Evolutionary conservation across 1,140 invertebrate genomes (phyloP), one percentile per base, ranked within the genome.

Genomic region (Drosophila persimilis): DNA sequence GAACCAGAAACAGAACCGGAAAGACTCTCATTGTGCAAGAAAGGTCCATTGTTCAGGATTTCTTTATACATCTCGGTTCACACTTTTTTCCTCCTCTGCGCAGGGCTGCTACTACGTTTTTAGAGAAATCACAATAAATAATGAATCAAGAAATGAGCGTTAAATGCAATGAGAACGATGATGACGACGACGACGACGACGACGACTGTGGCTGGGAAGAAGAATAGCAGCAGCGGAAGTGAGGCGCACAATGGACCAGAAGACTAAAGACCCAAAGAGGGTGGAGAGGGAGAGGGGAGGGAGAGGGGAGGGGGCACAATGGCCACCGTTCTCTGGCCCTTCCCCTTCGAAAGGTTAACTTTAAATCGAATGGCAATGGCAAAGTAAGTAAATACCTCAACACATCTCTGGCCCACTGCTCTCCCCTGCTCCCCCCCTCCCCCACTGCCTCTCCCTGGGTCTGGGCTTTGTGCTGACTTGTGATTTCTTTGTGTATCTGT

Each of bases 131-230:
- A 89, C 86, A 89, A 89, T 89, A 89, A 81, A 89, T 89, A 89
- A 89, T 89, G 85, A 85, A 85, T 88, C 84, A 81, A 85, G 84
- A 86, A 89, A 89, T 89, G 86, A 89, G 86, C 86, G 86, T 89
- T 89, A 89, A 89, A 89, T 89, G 75, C 80, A 83, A 80, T 73
- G 73, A 83, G 73, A 77, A 61, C 59, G 45, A 62, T 54, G 67
- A 70, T 54, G 70, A 58, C 54, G 67, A 39, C 3, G 43, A 41
- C 15, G 59, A 52, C 20, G 46, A 9, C 8, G 50, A 26, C 24
- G 24, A 11, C 8, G 50, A 26, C 24, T 4, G 29, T 41, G 48
- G 17, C 7, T 29, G 24, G 26, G 26, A 29, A 75, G 62, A 69
- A 69, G 55, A 84, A 84, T 72, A 43, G 71, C 77, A 81, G 81